phyloP scores from a whole-genome alignment of 2,888 invertebrate species.

The Orthosia gracilis region DNA sequence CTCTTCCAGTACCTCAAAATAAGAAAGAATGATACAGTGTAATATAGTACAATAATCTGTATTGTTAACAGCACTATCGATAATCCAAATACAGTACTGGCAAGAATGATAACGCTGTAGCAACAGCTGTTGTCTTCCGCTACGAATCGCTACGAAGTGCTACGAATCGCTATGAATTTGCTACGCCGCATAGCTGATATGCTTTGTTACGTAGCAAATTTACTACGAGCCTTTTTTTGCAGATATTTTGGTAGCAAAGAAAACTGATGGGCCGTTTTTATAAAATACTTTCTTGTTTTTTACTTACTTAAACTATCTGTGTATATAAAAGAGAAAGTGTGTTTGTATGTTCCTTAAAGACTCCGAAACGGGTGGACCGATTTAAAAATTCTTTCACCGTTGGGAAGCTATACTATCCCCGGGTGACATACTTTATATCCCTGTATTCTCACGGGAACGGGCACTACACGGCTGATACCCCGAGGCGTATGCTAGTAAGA shows the following conservation, averaged over 20 bases:
- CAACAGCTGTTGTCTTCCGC: slow-evolving; percentile 53
- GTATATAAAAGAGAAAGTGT: too few relatives aligned
- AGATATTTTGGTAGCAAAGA: slow-evolving; percentile 4
- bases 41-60: not conserved
- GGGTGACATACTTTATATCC: too few relatives aligned
- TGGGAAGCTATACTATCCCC: too few relatives aligned
- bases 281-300: not conserved
- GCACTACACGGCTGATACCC: too few relatives aligned
- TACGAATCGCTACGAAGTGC: slow-evolving; percentile 19
- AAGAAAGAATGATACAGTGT: not conserved
- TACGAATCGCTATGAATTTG: slow-evolving; percentile 20
- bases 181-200: slow-evolving; percentile 47
- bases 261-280: not conserved
- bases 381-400: too few relatives aligned
- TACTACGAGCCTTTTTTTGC: slow-evolving; percentile 38
- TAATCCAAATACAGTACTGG: slow-evolving; percentile 28
- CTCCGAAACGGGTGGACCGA: too few relatives aligned
- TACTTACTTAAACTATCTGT: too few relatives aligned
- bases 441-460: too few relatives aligned
- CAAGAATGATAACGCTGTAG: slow-evolving; percentile 39
- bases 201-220: slow-evolving; percentile 37
- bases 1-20: too few relatives aligned
- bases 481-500: too few relatives aligned
- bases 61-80: slow-evolving; percentile 27
- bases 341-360: too few relatives aligned